A percentile compares a stretch with the other conserved stretches of the same genome.
phyloP scores from a whole-genome alignment of 2,113 vertebrate genomes.

The Ictidomys tridecemlineatus region DNA sequence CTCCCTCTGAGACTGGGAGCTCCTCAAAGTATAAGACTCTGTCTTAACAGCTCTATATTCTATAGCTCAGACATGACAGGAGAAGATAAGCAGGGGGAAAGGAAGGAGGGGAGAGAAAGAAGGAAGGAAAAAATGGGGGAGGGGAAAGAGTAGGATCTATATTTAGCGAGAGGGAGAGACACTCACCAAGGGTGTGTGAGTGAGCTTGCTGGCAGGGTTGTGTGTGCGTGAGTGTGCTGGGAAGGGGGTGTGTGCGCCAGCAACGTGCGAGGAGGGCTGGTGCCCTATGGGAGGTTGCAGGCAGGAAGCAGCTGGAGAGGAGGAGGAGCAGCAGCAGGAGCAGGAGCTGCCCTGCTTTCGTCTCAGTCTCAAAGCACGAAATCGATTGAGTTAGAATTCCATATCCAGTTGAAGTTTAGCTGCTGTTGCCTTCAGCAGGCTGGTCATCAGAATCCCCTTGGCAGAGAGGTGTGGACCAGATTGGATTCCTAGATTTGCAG shows the following conservation, averaged over 20 bases:
- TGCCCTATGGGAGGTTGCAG: slow-evolving; percentile 83
- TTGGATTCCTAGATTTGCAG: slow-evolving; percentile 83
- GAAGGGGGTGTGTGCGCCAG: slow-evolving; percentile 79
- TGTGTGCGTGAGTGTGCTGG: slow-evolving; percentile 78
- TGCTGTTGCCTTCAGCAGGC: slow-evolving; percentile 78
- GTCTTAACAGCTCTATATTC: slow-evolving; percentile 21
- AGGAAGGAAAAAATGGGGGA: slow-evolving; percentile 33
- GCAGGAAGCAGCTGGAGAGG: slow-evolving; percentile 90
- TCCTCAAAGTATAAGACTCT: slow-evolving; percentile 22
- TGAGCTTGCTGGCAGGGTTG: slow-evolving; percentile 70
- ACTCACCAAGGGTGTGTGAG: slow-evolving; percentile 79
- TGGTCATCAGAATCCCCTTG: slow-evolving; percentile 75
- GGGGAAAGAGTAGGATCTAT: slow-evolving; percentile 79
- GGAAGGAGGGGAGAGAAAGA: slow-evolving; percentile 17
- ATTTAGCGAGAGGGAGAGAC: slow-evolving; percentile 79
- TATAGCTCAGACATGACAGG: slow-evolving; percentile 30
- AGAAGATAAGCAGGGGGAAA: slow-evolving; percentile 47
- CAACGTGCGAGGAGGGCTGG: slow-evolving; percentile 82
- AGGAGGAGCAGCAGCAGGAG: slow-evolving; percentile 88
- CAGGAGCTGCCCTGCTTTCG: slow-evolving; percentile 87
- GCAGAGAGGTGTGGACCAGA: slow-evolving; percentile 78
- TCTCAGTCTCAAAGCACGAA: slow-evolving; percentile 83
- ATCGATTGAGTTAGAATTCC: slow-evolving; percentile 86
- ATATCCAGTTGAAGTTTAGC: slow-evolving; percentile 86
- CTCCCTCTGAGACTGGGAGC: slow-evolving; percentile 36